Percentiles rank a stretch among this genome's conserved stretches.
These are phyloP conservation scores for Arvicanthis niloticus DNA, from an alignment of 2,113 vertebrate species.

Conservation along the genomic window DNA sequence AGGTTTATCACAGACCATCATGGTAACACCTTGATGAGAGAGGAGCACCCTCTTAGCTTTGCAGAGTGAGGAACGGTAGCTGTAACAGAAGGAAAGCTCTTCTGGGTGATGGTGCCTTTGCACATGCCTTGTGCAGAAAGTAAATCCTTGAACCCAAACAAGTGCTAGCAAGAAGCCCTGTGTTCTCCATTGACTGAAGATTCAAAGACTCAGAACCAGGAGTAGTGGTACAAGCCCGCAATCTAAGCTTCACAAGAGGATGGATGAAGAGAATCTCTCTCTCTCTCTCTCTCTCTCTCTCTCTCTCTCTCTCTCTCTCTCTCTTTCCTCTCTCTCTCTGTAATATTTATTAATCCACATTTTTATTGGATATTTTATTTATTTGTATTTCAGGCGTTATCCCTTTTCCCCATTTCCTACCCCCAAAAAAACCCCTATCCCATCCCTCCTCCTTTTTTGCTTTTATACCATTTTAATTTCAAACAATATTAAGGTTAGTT, in stretches of 20 bases:
- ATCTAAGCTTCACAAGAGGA: not conserved
- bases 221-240: not conserved
- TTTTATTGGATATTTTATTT: too few relatives aligned
- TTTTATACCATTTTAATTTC: too few relatives aligned
- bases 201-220: not conserved
- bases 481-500: too few relatives aligned
- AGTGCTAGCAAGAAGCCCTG: not conserved
- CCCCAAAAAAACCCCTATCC: too few relatives aligned
- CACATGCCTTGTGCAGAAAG: not conserved
- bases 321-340: too few relatives aligned
- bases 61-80: not conserved
- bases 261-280: not conserved
- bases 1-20: constrained; percentile 44
- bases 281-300: too few relatives aligned
- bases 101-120: not conserved
- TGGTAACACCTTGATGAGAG: not conserved
- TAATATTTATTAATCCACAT: too few relatives aligned
- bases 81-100: not conserved
- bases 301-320: too few relatives aligned
- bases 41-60: not conserved
- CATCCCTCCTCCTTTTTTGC: too few relatives aligned
- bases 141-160: constrained; percentile 7
- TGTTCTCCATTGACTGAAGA: not conserved
- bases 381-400: too few relatives aligned
- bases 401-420: too few relatives aligned